Percentiles rank a stretch among this genome's conserved stretches.
Evolutionary conservation across 2,888 invertebrate genomes (phyloP).

Genomic region (Ametastegia equiseti): DNA sequence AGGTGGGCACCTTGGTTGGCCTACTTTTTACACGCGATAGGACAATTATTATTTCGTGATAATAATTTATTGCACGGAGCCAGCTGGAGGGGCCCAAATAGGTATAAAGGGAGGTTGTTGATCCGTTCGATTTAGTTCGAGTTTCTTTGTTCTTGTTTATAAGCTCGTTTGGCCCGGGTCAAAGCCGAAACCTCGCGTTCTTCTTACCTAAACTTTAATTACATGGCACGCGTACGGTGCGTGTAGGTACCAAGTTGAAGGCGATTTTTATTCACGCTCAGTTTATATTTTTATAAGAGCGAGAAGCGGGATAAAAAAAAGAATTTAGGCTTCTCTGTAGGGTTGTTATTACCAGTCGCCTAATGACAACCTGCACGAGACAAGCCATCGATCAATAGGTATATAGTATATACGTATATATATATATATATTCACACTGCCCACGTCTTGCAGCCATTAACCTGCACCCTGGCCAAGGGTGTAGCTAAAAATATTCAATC

Average conservation of each 20-base stretch:
- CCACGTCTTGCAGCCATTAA: background rate
- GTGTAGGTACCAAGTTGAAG: background rate
- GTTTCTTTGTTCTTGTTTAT: background rate
- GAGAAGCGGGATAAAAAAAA: background rate
- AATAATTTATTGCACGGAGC: slow-evolving; percentile 34
- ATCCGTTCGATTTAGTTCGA: background rate
- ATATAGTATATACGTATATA: background rate
- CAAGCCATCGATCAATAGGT: slow-evolving; percentile 29
- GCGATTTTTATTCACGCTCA: slow-evolving; percentile 5
- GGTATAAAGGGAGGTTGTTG: background rate
- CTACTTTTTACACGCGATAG: slow-evolving; percentile 43
- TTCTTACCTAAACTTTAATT: slow-evolving; percentile 2
- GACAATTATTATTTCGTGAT: slow-evolving; percentile 45
- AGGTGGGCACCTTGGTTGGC: background rate
- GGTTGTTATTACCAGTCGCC: slow-evolving; percentile 24
- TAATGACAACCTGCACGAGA: slow-evolving; percentile 42
- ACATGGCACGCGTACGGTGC: background rate
- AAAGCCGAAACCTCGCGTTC: background rate
- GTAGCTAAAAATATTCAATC: background rate
- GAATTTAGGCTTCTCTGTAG: slow-evolving; percentile 29
- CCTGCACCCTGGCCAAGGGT: background rate
- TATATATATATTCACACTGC: background rate
- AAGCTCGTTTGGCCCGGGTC: background rate
- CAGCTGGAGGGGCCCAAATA: background rate
- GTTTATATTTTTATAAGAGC: too few relatives aligned